Conservation (phyloP, 2,888 invertebrate species). For the Tinea pellionella region DNA sequence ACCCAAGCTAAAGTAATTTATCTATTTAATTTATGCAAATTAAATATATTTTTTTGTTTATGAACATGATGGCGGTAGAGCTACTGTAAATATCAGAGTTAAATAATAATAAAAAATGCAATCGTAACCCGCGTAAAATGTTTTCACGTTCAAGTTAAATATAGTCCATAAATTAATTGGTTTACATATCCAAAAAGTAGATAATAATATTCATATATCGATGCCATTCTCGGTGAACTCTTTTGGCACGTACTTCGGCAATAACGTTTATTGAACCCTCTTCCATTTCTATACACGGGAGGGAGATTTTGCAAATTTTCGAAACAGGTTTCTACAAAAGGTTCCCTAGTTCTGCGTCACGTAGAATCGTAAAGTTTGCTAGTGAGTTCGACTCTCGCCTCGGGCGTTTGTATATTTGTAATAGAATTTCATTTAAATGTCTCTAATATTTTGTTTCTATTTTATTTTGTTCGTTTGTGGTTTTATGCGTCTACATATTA, state of each 20-base stretch:
- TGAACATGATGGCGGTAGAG: too few species aligned
- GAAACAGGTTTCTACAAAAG: conserved; percentile 20
- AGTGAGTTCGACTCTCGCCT: conserved; percentile 21
- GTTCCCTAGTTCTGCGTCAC: conserved; percentile 21
- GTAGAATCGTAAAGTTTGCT: conserved; percentile 23
- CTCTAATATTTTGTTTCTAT: neutral
- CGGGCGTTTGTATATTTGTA: conserved; percentile 14
- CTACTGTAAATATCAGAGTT: too few species aligned
- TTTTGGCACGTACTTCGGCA: conserved; percentile 18
- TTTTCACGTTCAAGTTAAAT: too few species aligned
- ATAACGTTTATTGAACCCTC: conserved; percentile 24
- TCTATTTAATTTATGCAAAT: too few species aligned
- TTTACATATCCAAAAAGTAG: neutral
- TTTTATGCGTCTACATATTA: neutral
- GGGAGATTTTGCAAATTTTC: conserved; percentile 26
- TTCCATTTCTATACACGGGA: conserved; percentile 18
- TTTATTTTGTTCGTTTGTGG: neutral
- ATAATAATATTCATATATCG: neutral
- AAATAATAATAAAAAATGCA: too few species aligned
- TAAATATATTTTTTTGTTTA: too few species aligned
- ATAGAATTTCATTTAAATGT: conserved; percentile 20
- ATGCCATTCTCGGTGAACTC: conserved; percentile 1
- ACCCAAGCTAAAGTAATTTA: too few species aligned
- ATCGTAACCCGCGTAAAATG: too few species aligned
- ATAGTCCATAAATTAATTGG: too few species aligned